Conservation (phyloP, 2,797 vertebrate genomes). For the Anniella stebbinsi region DNA sequence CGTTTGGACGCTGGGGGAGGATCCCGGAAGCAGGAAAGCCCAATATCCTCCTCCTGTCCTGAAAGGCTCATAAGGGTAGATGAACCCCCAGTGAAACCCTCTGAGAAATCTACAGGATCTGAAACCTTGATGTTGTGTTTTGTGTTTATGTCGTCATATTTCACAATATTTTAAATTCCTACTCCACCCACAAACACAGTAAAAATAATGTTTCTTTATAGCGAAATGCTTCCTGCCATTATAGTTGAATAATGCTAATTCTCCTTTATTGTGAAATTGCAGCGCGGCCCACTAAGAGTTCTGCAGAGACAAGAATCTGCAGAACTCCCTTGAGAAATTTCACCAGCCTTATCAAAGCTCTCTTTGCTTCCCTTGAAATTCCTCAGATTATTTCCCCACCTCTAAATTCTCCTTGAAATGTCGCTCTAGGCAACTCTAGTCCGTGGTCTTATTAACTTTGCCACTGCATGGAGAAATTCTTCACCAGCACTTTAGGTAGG, state of each 20-base stretch:
- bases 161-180: not conserved
- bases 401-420: not conserved
- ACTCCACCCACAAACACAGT: not conserved
- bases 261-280: constrained; percentile 1
- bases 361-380: constrained; percentile 9
- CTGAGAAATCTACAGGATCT: not conserved
- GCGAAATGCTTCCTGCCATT: not conserved
- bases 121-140: not conserved
- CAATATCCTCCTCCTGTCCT: too few relatives aligned
- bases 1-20: too few relatives aligned
- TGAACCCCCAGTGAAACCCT: not conserved
- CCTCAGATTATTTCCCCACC: not conserved
- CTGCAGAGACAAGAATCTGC: not conserved
- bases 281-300: not conserved
- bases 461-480: not conserved
- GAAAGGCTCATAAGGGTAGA: too few relatives aligned
- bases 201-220: not conserved
- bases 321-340: constrained; percentile 7
- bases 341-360: not conserved
- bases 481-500: not conserved
- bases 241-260: not conserved
- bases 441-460: not conserved
- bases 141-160: not conserved
- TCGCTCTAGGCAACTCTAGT: too few relatives aligned
- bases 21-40: too few relatives aligned